Evolutionary conservation across 2,797 vertebrate genomes (phyloP).

Genomic region (Anguilla pacifica): DNA sequence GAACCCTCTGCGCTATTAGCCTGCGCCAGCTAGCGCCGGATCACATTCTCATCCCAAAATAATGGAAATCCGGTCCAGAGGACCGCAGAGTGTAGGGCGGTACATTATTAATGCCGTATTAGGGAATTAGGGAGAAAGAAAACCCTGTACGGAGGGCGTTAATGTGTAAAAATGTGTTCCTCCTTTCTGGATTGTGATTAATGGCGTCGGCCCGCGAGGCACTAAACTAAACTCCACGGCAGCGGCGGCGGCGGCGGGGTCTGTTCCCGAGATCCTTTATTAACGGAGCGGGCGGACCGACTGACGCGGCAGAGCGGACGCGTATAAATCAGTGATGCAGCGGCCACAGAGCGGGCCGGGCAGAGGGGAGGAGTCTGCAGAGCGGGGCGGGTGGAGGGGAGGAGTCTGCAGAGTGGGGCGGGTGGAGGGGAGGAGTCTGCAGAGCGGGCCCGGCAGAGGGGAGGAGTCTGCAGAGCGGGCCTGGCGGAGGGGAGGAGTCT

Average conservation of each 20-base stretch:
- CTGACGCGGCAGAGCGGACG: constrained; percentile 61
- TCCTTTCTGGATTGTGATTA: constrained; percentile 65
- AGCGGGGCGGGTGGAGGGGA: too few species aligned
- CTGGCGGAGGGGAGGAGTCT: constrained; percentile 54
- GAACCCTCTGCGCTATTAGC: not conserved
- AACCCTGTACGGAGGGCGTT: not conserved
- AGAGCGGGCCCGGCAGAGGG: too few species aligned
- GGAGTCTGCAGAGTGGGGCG: too few species aligned
- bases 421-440: too few species aligned
- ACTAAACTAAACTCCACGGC: constrained; percentile 59
- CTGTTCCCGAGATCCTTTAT: constrained; percentile 66
- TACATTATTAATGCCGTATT: not conserved
- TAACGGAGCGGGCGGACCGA: constrained; percentile 57
- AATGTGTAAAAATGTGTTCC: constrained; percentile 4
- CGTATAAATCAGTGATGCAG: constrained; percentile 75
- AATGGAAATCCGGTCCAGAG: not conserved
- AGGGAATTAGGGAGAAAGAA: not conserved
- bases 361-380: constrained; percentile 63
- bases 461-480: too few species aligned
- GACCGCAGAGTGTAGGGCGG: not conserved
- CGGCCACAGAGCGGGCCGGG: not conserved
- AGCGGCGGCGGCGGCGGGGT: constrained; percentile 52
- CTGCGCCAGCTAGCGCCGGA: not conserved
- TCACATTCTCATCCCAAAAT: not conserved
- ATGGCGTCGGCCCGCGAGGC: constrained; percentile 43